Evolutionary conservation across 1,140 invertebrate species (phyloP), one percentile per base, ranked within the genome.

Genomic region (Antheraea mylitta): DNA sequence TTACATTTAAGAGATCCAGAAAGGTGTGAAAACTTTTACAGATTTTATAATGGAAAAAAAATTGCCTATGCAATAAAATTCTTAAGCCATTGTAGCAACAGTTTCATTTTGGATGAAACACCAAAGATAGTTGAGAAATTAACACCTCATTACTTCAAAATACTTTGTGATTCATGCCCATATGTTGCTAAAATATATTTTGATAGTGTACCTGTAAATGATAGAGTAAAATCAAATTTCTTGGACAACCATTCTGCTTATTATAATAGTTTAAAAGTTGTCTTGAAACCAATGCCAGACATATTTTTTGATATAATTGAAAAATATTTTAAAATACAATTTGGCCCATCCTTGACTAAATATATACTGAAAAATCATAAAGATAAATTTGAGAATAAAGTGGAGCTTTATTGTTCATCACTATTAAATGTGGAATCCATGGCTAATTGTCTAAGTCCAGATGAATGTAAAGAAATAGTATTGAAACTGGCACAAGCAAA

Each of bases 21-120:
- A 38, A 79, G 78, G 70, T 89, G 82, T 68, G 62, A 80, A 66
- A 58, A 76, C 16, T 89, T 90, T 67, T 90, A 84, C 70, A 63
- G 74, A 62, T 79, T 82, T 66, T 87, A 88, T 64, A 80, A 81
- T 18, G 19, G 61, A 30, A 61, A 36, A 64, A 67, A 81, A 53
- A 78, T 82, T 22, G 69, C 82, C 48, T 72, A 67, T 58, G 81
- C 82, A 18, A 69, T 87, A 5, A 83, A 85, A 68, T 90, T 82
- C 63, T 75, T 88, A 6, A 70, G 72, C 66, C 70, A 77, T 58
- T 86, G 85, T 70, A 69, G 74, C 8, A 59, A 70, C 10, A 72
- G 80, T 59, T 83, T 80, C 64, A 82, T 88, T 36, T 37, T 67
- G 16, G 60, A 69, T 18, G 76, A 86, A 68, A 63, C 80, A 10